A percentile compares a stretch with the other conserved stretches of the same genome.
These are phyloP conservation scores for Ricordea florida DNA, from an alignment of 92 coral and sea anemone species.

Conservation along the genomic window DNA sequence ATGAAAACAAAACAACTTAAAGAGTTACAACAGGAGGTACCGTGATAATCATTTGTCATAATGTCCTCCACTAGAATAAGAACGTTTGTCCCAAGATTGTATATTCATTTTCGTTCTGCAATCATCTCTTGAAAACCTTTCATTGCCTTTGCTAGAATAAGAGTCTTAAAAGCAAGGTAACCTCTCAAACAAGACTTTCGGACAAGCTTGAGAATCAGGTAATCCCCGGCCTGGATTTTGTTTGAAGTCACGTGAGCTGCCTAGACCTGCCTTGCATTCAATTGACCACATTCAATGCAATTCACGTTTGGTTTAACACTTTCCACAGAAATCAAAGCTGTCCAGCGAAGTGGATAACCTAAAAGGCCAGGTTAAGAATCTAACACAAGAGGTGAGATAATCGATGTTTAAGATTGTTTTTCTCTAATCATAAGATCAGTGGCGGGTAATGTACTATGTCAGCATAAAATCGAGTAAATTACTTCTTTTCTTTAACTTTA, in stretches of 20 bases:
- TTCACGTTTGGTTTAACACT: neutral
- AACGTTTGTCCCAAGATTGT: neutral
- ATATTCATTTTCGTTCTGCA: neutral
- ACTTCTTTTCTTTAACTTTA: neutral
- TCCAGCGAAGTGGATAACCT: conserved; percentile 37
- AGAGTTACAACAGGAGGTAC: conserved; percentile 93
- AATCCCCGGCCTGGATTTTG: neutral
- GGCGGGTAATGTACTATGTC: too few relatives aligned
- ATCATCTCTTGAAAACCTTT: neutral
- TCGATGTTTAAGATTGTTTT: neutral
- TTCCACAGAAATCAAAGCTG: conserved; percentile 49
- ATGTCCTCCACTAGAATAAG: neutral
- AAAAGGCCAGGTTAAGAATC: conserved; percentile 44
- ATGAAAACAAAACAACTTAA: conserved; percentile 83
- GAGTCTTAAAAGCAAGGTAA: conserved; percentile 62
- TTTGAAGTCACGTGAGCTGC: neutral
- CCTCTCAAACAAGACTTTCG: conserved; percentile 68
- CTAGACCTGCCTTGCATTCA: neutral
- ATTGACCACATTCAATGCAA: neutral
- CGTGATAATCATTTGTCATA: neutral
- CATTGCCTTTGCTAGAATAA: conserved; percentile 45
- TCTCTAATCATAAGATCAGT: too few relatives aligned
- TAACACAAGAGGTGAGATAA: conserved; percentile 51
- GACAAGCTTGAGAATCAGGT: conserved; percentile 78
- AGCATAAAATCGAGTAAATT: neutral